phyloP scores from a whole-genome alignment of 2,888 invertebrate genomes.

The Drymonia ruficornis region DNA sequence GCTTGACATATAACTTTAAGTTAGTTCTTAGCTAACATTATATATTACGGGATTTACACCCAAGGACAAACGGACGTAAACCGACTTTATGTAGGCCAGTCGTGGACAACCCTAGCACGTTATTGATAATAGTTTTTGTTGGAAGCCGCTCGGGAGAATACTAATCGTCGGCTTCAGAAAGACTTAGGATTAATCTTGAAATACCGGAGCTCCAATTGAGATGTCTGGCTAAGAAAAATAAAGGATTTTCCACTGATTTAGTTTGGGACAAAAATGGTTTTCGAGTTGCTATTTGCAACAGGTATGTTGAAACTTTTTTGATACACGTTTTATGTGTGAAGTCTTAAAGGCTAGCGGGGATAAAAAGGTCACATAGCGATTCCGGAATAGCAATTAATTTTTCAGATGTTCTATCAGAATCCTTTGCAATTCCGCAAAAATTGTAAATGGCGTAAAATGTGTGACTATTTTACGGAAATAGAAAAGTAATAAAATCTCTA shows the following conservation, averaged over 20 bases:
- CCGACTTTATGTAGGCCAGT: background rate
- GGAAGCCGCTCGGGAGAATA: slow-evolving; percentile 7
- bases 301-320: too few relatives aligned
- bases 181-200: slow-evolving; percentile 11
- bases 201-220: slow-evolving; percentile 7
- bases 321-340: too few relatives aligned
- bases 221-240: slow-evolving; percentile 3
- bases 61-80: background rate
- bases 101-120: background rate
- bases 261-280: background rate
- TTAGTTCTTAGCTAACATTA: slow-evolving; percentile 4
- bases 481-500: too few relatives aligned
- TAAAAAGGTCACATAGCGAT: too few relatives aligned
- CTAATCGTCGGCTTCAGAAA: slow-evolving; percentile 4
- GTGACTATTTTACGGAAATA: too few relatives aligned
- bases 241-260: background rate
- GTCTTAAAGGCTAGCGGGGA: too few relatives aligned
- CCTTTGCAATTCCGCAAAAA: too few relatives aligned
- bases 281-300: too few relatives aligned
- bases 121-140: slow-evolving; percentile 12
- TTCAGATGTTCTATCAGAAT: too few relatives aligned
- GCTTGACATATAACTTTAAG: background rate
- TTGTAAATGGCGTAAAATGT: too few relatives aligned
- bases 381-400: too few relatives aligned
- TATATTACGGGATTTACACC: background rate